phyloP scores from a whole-genome alignment of 1,140 invertebrate species.

The Orchestia grillus region DNA sequence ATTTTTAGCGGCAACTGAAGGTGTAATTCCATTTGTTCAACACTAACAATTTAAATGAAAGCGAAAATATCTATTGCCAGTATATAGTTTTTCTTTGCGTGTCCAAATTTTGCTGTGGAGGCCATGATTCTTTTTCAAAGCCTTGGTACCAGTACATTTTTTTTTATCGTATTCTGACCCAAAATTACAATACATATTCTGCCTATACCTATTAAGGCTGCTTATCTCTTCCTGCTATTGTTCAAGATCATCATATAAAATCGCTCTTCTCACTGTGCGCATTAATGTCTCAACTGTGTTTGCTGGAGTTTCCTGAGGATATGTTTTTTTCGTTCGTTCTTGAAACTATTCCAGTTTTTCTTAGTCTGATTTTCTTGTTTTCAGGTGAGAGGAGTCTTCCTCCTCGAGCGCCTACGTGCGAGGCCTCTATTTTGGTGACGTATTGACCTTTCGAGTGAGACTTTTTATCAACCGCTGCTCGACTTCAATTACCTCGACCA shows the following conservation, averaged over 20 bases:
- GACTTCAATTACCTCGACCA: neutral
- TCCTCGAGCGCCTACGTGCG: neutral
- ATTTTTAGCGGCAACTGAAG: neutral
- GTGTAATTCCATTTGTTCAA: neutral
- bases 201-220: neutral
- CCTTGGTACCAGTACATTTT: neutral
- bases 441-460: neutral
- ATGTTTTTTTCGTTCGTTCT: neutral
- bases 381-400: neutral
- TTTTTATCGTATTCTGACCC: neutral
- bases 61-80: neutral
- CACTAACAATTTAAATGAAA: neutral
- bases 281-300: too few species aligned
- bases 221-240: neutral
- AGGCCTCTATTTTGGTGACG: constrained; percentile 1
- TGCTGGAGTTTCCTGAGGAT: too few species aligned
- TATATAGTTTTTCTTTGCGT: neutral
- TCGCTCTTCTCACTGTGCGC: too few species aligned
- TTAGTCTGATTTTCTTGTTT: neutral
- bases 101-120: neutral
- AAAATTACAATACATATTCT: neutral
- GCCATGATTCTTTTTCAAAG: neutral
- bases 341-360: neutral
- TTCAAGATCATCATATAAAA: too few species aligned
- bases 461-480: neutral